Evolutionary conservation across 2,797 vertebrate genomes (phyloP), one percentile per base, ranked within the genome.

Genomic region (Chelmon rostratus): DNA sequence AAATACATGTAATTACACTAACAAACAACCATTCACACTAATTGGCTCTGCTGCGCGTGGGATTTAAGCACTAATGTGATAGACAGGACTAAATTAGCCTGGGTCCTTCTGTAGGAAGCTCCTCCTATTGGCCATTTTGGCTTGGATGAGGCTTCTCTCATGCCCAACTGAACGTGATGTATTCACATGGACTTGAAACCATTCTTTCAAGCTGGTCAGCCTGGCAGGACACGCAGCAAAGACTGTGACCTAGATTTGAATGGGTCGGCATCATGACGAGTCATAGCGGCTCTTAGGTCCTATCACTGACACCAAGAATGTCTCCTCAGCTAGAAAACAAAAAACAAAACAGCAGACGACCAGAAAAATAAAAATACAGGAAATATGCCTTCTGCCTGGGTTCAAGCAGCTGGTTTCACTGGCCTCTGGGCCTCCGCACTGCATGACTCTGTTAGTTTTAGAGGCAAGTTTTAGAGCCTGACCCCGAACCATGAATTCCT

Each of bases 31-130:
- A 70, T 35, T 59, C 54, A 38, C 23, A 68, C 35, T 67, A 81
- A 80, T 0, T 65, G 52, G 56, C 62, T 73, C 68, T 35, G 65
- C 18, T 54, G n/a, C 10, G 62, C 42, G 59, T 63, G 49, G 52
- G 82, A 78, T 79, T 83, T 83, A 72, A 63, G 42, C 44, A 57
- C 53, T 46, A 64, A 73, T 73, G 82, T 81, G 69, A 76, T 49
- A 8, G 58, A 79, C 49, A 3, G 72, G 65, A 40, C 74, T 64
- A 33, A 82, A 74, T 79, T 65, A 84, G 65, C 46, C 18, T 4
- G 38, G 50, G 54, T 21, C 15, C 53, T 23, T 71, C 33, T 52
- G 42, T 53, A 8, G 21, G 47, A 73, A 53, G 62, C 64, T 68
- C 35, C 47, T 73, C 61, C 58, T 46, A 44, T 21, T 59, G 50